Conservation (phyloP, 64 coral and sea anemone species). For the Dendronephthya gigantea region DNA sequence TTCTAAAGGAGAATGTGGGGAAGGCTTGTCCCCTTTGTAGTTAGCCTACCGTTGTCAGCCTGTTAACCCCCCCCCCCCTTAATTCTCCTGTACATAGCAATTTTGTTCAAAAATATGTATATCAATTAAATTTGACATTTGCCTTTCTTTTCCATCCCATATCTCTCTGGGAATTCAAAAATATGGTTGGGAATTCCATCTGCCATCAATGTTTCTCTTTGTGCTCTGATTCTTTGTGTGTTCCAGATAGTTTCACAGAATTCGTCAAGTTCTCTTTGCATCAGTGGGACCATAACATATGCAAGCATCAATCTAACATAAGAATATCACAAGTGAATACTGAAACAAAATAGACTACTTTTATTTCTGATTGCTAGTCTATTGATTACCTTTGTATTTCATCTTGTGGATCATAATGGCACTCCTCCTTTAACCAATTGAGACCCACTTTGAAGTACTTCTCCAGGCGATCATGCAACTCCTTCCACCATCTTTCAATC, state of each 20-base stretch:
- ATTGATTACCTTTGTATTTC: slow-evolving; percentile 18
- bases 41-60: too few relatives aligned
- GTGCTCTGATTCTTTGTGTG: slow-evolving; percentile 13
- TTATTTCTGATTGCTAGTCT: slow-evolving; percentile 6
- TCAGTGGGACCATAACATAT: slow-evolving; percentile 21
- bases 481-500: slow-evolving; percentile 28
- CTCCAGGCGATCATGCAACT: slow-evolving; percentile 5
- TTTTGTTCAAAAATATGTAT: not conserved
- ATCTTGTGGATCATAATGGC: slow-evolving; percentile 25
- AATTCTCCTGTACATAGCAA: too few relatives aligned
- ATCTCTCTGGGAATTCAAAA: slow-evolving; percentile 25
- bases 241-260: slow-evolving; percentile 14
- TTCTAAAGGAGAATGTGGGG: too few relatives aligned
- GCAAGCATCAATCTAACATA: slow-evolving; percentile 10
- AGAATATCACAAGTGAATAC: not conserved
- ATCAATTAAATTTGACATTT: not conserved
- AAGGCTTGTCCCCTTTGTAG: too few relatives aligned
- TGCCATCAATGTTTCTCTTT: slow-evolving; percentile 22
- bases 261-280: slow-evolving; percentile 30
- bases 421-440: not conserved
- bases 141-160: not conserved
- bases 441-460: slow-evolving; percentile 10
- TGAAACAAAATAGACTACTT: too few relatives aligned
- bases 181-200: slow-evolving; percentile 34
- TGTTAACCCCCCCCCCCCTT: too few relatives aligned